Conservation (phyloP, 2,888 invertebrate genomes). For the Synanthedon myopaeformis region DNA sequence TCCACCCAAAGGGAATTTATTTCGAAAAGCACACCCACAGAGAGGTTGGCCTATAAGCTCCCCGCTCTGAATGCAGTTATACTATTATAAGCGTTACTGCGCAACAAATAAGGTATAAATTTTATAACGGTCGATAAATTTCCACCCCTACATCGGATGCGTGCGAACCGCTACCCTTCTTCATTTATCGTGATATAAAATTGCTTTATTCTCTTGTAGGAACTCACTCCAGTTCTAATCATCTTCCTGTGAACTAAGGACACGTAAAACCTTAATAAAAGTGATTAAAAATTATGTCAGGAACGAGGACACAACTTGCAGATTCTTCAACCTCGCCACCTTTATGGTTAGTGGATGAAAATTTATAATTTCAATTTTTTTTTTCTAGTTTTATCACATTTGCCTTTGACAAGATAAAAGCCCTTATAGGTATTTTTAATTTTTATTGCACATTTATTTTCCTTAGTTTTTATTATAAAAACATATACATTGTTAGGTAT, state of each 20-base stretch:
- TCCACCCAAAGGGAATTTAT: slow-evolving; percentile 32
- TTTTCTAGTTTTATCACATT: neutral
- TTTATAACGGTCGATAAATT: neutral
- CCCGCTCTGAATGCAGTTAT: slow-evolving; percentile 3
- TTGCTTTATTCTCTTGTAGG: slow-evolving; percentile 18
- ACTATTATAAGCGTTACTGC: slow-evolving; percentile 20
- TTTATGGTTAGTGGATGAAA: slow-evolving; percentile 59
- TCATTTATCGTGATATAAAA: slow-evolving; percentile 48
- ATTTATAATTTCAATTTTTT: slow-evolving; percentile 3
- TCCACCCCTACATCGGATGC: neutral
- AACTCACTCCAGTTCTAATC: slow-evolving; percentile 26
- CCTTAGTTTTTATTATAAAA: too few relatives aligned
- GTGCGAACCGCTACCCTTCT: neutral
- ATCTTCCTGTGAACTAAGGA: slow-evolving; percentile 3
- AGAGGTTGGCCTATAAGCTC: slow-evolving; percentile 17
- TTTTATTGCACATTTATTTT: too few relatives aligned
- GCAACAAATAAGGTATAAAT: neutral
- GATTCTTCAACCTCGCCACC: slow-evolving; percentile 79
- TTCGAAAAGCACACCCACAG: slow-evolving; percentile 34
- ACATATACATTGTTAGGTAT: too few relatives aligned
- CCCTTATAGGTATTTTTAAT: neutral
- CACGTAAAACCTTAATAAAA: neutral
- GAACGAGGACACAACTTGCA: slow-evolving; percentile 72
- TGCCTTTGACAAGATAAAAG: too few relatives aligned
- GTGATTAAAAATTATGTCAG: slow-evolving; percentile 30